Evolutionary conservation across 2,888 invertebrate genomes (phyloP).

Genomic region (Hemistola chrysoprasaria): DNA sequence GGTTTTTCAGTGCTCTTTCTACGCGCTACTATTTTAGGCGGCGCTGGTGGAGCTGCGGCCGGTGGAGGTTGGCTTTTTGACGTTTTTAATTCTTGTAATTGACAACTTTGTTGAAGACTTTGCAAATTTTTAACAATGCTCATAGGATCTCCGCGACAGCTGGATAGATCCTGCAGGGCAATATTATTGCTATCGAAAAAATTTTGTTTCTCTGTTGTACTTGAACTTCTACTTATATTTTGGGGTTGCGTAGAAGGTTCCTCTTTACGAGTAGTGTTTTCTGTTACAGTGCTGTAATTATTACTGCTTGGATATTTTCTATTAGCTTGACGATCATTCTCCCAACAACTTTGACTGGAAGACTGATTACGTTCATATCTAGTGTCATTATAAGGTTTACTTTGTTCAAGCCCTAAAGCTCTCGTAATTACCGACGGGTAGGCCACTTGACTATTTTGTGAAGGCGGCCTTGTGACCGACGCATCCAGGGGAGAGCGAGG

Average conservation of each 20-base stretch:
- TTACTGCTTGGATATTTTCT: conserved; percentile 76
- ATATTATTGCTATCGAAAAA: conserved; percentile 85
- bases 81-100: conserved; percentile 80
- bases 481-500: conserved; percentile 88
- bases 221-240: conserved; percentile 61
- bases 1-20: conserved; percentile 84
- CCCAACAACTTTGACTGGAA: conserved; percentile 81
- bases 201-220: conserved; percentile 78
- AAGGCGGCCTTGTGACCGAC: conserved; percentile 84
- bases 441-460: conserved; percentile 84
- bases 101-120: conserved; percentile 83
- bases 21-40: conserved; percentile 60
- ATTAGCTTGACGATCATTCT: conserved; percentile 73
- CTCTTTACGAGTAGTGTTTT: conserved; percentile 74
- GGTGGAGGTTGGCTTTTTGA: conserved; percentile 64
- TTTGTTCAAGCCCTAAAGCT: conserved; percentile 85
- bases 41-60: conserved; percentile 42
- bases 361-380: conserved; percentile 80
- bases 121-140: conserved; percentile 88
- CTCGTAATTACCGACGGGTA: conserved; percentile 93
- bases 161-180: conserved; percentile 87
- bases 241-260: conserved; percentile 67
- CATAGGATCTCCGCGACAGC: conserved; percentile 89
- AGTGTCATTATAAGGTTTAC: conserved; percentile 73
- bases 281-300: conserved; percentile 66